phyloP scores from a whole-genome alignment of 1,140 invertebrate genomes.

The Yoshiicerus persimilis region DNA sequence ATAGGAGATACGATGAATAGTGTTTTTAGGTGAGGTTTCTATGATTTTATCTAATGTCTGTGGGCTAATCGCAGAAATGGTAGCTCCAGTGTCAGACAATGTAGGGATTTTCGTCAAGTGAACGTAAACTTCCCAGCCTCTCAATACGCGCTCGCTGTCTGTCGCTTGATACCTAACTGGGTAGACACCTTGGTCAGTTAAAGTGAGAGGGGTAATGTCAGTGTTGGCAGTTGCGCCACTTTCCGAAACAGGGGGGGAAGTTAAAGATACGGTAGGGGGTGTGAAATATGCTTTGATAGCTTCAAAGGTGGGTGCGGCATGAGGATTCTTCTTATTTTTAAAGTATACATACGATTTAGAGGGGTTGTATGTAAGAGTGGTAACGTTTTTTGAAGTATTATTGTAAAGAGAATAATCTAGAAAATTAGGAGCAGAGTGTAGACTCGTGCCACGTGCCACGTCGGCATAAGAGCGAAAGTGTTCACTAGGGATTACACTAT shows the following conservation, averaged over 20 bases:
- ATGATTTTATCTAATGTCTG: no score
- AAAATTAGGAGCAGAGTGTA: background rate
- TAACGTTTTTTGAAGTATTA: background rate
- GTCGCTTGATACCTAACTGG: background rate
- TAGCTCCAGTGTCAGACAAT: no score
- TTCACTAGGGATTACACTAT: background rate
- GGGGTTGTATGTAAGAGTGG: no score
- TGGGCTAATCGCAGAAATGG: background rate
- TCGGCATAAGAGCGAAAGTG: background rate
- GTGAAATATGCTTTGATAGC: no score
- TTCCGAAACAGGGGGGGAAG: background rate
- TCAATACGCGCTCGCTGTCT: background rate
- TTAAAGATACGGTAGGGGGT: no score
- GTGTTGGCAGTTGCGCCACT: no score
- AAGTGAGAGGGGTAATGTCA: background rate
- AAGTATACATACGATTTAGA: no score
- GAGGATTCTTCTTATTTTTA: no score
- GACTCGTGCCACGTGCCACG: background rate
- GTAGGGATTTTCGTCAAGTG: background rate
- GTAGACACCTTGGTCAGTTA: background rate
- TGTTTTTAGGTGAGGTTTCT: background rate
- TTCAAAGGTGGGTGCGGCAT: background rate
- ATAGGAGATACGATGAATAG: background rate
- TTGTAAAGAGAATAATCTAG: background rate
- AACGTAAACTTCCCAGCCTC: background rate